phyloP scores from a whole-genome alignment of 2,113 vertebrate genomes.

The Numida meleagris region DNA sequence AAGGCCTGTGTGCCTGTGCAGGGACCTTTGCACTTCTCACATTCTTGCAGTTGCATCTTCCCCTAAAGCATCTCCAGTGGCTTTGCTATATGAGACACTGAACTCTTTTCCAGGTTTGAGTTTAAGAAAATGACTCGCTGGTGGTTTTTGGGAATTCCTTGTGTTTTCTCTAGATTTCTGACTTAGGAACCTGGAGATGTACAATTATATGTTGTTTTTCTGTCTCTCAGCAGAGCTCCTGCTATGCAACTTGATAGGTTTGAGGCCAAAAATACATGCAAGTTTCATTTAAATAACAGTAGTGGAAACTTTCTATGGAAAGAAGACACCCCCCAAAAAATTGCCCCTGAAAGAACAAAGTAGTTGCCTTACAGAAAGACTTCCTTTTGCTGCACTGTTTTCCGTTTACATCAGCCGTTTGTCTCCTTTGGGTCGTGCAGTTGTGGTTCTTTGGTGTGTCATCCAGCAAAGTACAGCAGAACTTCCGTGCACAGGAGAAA shows the following conservation, averaged over 20 bases:
- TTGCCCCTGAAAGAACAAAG: conserved; percentile 68
- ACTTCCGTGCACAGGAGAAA: background rate
- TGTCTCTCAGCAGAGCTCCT: background rate
- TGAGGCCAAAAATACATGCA: background rate
- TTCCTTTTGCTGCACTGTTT: conserved; percentile 63
- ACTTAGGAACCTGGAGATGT: too few species aligned
- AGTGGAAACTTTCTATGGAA: conserved; percentile 78
- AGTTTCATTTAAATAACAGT: conserved; percentile 62
- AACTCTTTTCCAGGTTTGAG: background rate
- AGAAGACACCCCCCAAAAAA: conserved; percentile 57
- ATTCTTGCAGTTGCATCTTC: background rate
- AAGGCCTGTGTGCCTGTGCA: background rate
- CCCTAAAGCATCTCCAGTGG: background rate
- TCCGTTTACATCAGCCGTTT: conserved; percentile 64
- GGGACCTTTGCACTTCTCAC: background rate
- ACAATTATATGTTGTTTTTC: rapidly evolving
- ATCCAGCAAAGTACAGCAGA: conserved; percentile 31
- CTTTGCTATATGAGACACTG: background rate
- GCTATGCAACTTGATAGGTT: background rate
- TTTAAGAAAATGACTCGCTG: rapidly evolving
- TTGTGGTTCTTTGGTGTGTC: conserved; percentile 59
- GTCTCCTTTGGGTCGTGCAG: conserved; percentile 43
- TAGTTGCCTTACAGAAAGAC: background rate
- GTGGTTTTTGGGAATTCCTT: background rate
- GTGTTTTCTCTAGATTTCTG: background rate